Conservation (phyloP, 2,888 invertebrate genomes). For the Trissonchulus sp. region DNA sequence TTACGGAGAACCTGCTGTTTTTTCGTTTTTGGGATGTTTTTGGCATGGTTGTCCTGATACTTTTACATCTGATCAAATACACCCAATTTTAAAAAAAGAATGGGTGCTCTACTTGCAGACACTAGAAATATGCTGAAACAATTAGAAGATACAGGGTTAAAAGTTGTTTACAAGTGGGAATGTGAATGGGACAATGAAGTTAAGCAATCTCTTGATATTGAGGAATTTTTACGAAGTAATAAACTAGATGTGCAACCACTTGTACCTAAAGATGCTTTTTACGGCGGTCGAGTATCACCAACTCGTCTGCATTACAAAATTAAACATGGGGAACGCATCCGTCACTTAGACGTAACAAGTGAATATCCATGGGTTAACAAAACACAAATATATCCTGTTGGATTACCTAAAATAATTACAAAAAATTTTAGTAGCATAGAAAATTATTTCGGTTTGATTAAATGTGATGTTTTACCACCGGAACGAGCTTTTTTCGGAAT, state of each 20-base stretch:
- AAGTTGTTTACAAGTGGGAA: background rate
- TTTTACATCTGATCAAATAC: background rate
- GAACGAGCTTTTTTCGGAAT: background rate
- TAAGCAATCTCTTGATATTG: too few species aligned
- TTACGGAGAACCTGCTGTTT: too few species aligned
- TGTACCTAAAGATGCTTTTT: too few species aligned
- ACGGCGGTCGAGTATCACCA: background rate
- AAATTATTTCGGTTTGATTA: constrained; percentile 13
- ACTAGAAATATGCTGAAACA: background rate
- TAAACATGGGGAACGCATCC: constrained; percentile 1
- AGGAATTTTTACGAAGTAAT: too few species aligned
- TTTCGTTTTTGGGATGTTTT: background rate
- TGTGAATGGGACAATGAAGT: constrained; percentile 5
- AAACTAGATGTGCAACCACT: too few species aligned
- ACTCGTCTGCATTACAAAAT: background rate
- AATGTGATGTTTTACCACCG: too few species aligned
- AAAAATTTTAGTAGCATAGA: constrained; percentile 4
- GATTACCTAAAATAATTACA: constrained; percentile 15
- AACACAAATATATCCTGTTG: too few species aligned
- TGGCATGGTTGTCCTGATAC: background rate
- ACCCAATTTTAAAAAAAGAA: background rate
- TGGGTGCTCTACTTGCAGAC: background rate
- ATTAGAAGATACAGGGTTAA: background rate
- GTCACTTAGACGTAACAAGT: too few species aligned
- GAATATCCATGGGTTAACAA: too few species aligned